Percentiles rank a stretch among this genome's conserved stretches.
Conservation (phyloP, 2,888 invertebrate genomes). For the Entomobrya multifasciata region DNA sequence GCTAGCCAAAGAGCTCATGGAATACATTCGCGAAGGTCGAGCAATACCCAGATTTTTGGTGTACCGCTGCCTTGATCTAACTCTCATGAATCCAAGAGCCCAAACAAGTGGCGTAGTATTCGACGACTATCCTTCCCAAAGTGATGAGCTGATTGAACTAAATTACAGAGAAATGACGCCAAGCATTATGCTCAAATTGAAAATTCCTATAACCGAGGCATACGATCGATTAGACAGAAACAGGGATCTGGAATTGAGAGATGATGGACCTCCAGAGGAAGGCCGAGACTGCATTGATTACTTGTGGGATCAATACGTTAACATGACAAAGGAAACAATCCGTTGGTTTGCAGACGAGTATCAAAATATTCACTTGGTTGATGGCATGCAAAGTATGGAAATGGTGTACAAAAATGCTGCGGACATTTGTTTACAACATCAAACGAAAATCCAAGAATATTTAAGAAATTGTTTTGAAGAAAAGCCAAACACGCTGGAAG, state of each 20-base stretch:
- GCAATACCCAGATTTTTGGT: conserved; percentile 73
- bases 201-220: conserved; percentile 67
- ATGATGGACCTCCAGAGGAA: conserved; percentile 59
- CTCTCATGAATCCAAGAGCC: conserved; percentile 73
- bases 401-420: conserved; percentile 60
- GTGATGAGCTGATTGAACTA: conserved; percentile 73
- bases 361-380: conserved; percentile 66
- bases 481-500: conserved; percentile 69
- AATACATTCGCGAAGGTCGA: conserved; percentile 73
- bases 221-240: conserved; percentile 54
- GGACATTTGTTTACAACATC: conserved; percentile 40
- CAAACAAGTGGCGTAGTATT: conserved; percentile 77
- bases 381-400: conserved; percentile 66
- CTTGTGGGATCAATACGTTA: conserved; percentile 44
- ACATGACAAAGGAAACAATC: conserved; percentile 44
- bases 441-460: conserved; percentile 61
- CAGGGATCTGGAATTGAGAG: conserved; percentile 52
- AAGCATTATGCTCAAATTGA: conserved; percentile 69
- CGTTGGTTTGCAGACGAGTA: conserved; percentile 68
- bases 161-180: conserved; percentile 76
- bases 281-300: conserved; percentile 46
- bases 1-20: conserved; percentile 71
- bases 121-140: conserved; percentile 75
- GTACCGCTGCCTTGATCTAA: conserved; percentile 73
- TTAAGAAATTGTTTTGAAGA: conserved; percentile 45